Evolutionary conservation across 2,113 vertebrate genomes (phyloP), one percentile per base, ranked within the genome.

Genomic region (Rynchops niger): DNA sequence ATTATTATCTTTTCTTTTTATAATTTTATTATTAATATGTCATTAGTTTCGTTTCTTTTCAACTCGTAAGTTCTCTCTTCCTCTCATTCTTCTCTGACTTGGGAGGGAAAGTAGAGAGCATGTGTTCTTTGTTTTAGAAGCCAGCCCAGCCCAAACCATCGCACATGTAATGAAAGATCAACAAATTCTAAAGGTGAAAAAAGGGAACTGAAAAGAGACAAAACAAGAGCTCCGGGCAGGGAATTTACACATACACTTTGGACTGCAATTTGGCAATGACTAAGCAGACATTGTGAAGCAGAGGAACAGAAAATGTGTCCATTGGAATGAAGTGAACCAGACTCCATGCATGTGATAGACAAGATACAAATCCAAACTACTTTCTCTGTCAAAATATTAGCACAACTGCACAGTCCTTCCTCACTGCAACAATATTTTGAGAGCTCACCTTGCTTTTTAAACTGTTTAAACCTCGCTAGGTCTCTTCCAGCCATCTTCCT

Each of bases 391-490:
- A 45, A 65, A 91, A 50, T 27, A 45, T 8, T 1, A 56, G 36
- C 61, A 66, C 36, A 88, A 27, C 36, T 81, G 26, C 86, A 74
- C 21, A 32, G 17, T 13, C 38, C 42, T 50, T 73, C 29, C 88
- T 50, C 34, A 4, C 50, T 42, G 50, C 56, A 73, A 36, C 6
- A 21, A 3, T 5, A 73, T 42, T 85, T 47, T 55, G 80, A 89
- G 50, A 52, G 58, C 94, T 96, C 80, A 98, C 98, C 98, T 93
- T 98, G 94, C 9, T 84, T 95, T 90, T 98, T 98, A 72, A 98
- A 98, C 6, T 94, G 36, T 61, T 93, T 96, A 86, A 99, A 98
- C 23, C 98, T 97, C 1, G 1, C 9, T 17, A 99, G 45, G 79
- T 99, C 98, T 43, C 98, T 97, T 9, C 83, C 84, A 83, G 97